Evolutionary conservation across 2,113 vertebrate genomes (phyloP).

Genomic region (Aptenodytes patagonicus): DNA sequence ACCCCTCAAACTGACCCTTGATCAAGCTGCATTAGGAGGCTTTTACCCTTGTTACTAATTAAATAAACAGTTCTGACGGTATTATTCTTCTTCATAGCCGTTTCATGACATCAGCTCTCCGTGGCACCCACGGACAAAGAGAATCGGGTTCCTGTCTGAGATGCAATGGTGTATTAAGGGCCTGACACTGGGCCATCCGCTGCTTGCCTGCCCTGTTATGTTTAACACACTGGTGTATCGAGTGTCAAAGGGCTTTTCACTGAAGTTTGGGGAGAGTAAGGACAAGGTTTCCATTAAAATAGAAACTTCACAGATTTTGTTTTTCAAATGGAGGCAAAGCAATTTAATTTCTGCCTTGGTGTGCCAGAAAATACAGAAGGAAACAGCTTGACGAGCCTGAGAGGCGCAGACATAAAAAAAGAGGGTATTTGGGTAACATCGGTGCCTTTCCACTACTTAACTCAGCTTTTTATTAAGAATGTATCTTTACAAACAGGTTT

Average conservation of each 20-base stretch:
- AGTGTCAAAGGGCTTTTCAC: slow-evolving; percentile 25
- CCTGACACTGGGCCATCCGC: slow-evolving; percentile 11
- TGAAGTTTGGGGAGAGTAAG: slow-evolving; percentile 14
- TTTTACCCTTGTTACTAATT: slow-evolving; percentile 68
- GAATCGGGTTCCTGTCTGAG: slow-evolving; percentile 42
- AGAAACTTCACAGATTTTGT: slow-evolving; percentile 6
- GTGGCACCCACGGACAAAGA: slow-evolving; percentile 43
- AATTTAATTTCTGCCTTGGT: neutral
- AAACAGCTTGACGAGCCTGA: neutral
- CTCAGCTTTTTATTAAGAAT: neutral
- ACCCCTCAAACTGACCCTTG: slow-evolving; percentile 60
- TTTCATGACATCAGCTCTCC: slow-evolving; percentile 63
- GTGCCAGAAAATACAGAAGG: neutral
- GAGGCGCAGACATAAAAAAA: neutral
- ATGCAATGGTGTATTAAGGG: neutral
- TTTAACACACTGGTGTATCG: neutral
- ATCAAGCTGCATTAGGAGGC: slow-evolving; percentile 61
- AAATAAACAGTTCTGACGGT: slow-evolving; percentile 69
- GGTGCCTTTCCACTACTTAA: neutral
- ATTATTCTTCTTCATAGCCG: slow-evolving; percentile 60
- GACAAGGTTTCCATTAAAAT: slow-evolving; percentile 31
- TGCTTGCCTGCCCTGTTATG: neutral
- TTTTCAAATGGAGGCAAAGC: neutral
- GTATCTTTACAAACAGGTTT: slow-evolving; percentile 1
- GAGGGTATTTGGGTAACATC: neutral